Evolutionary conservation across 2,113 vertebrate genomes (phyloP), one percentile per base, ranked within the genome.

Genomic region (Strix aluco): DNA sequence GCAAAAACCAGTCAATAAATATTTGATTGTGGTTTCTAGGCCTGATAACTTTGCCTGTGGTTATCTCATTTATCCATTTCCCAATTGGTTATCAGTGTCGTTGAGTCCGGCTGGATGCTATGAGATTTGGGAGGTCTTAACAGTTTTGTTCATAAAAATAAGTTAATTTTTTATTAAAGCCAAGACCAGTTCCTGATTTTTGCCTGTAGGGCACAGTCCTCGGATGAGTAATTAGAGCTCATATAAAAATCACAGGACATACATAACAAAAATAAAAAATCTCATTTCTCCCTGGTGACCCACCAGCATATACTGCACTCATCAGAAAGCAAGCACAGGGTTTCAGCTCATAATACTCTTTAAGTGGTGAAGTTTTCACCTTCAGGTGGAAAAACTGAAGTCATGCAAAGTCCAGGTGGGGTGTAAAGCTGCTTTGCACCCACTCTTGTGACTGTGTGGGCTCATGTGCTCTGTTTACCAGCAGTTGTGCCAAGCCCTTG

Each of bases 1-100:
- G 62, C n/a, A 92, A 90, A 92, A 89, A 79, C 7, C 19, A 55
- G 84, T 85, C 86, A 91, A 95, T 95, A 94, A 97, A 96, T 96
- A 95, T 97, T 97, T 95, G 91, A 95, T 85, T 90, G 71, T 82
- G 81, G 91, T 92, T 95, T 89, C 71, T 25, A 65, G 75, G 92
- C 62, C 81, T 72, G 86, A 85, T 91, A 81, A 92, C 87, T 96
- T 91, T 96, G 94, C 94, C 94, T 44, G 66, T 87, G 77, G 94
- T 94, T 87, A 89, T 92, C 74, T 89, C 95, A 94, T 95, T 95
- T 90, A 91, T 94, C 84, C 84, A 40, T 63, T 92, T 95, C 73
- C 88, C 88, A 57, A 49, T 1, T 88, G 90, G 83, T 65, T 94
- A 75, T 40, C 3, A 2, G 61, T 21, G 30, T 27, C 0, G 0